Evolutionary conservation across 2,797 vertebrate genomes (phyloP), one percentile per base, ranked within the genome.

Genomic region (Sebastes hopkinsi): DNA sequence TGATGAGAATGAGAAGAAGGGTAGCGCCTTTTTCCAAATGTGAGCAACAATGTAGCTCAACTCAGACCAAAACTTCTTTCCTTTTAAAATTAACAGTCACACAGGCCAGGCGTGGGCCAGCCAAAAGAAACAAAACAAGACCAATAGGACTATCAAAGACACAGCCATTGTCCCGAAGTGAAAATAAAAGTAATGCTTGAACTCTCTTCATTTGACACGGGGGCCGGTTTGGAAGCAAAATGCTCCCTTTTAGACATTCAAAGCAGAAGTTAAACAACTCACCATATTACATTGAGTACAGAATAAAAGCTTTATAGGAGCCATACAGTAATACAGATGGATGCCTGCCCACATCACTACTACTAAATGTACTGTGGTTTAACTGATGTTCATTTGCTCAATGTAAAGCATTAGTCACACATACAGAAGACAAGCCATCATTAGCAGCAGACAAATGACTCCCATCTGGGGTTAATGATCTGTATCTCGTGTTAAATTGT

Each of bases 401-500:
- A 78, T 62, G 67, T 74, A 74, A 87, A 88, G 73, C 79, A 85
- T 89, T 84, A 84, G 78, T 77, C 79, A 88, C 77, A 86, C 72
- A 77, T 55, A 56, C 65, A 83, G 74, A 83, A 61, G 71, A 76
- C 20, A 36, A 90, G 82, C 30, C 80, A 56, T 90, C 75, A 80
- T 93, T 91, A 93, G 77, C 54, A n/a, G 73, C 58, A 91, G 83
- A 91, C 77, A 79, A 91, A 94, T 88, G 71, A 84, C 82, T 91
- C 77, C 73, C 66, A 78, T 87, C 81, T 78, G 32, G 6, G 66
- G 75, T 82, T 89, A 93, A 92, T 87, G 86, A 80, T 74, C 82
- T 86, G 90, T 87, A 77, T 88, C 86, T 81, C 64, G 67, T 87
- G 79, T 86, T 81, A 86, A 92, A 92, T 84, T 87, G 85, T 89